A percentile compares a stretch with the other conserved stretches of the same genome.
These are phyloP conservation scores for Macrotis lagotis DNA, from an alignment of 2,113 vertebrate genomes.

Conservation along the genomic window DNA sequence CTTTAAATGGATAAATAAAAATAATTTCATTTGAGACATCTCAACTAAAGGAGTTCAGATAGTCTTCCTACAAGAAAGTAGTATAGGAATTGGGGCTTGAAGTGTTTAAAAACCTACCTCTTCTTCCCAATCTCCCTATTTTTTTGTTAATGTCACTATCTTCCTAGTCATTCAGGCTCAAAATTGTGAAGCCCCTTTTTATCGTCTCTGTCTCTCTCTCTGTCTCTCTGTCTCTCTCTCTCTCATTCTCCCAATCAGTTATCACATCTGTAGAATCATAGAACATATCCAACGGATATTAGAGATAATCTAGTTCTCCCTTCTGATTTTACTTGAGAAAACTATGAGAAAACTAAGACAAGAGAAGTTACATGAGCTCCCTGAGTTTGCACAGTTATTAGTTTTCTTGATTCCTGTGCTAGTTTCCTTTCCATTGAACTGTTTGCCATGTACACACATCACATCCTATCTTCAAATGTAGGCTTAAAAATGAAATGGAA, in stretches of 20 bases:
- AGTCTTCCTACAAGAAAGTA: background rate
- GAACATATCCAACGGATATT: background rate
- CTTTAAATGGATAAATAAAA: background rate
- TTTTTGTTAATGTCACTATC: background rate
- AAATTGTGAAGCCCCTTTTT: background rate
- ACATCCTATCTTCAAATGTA: background rate
- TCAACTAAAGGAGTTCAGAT: background rate
- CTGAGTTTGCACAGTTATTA: background rate
- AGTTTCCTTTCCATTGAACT: background rate
- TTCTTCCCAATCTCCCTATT: background rate
- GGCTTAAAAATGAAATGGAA: background rate
- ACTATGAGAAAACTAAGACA: background rate
- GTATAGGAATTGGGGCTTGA: background rate
- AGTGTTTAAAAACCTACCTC: background rate
- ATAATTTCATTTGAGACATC: background rate
- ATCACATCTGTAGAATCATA: background rate
- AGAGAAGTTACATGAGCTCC: background rate
- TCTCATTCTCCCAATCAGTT: background rate
- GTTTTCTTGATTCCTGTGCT: background rate
- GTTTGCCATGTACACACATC: background rate
- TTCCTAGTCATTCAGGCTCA: background rate
- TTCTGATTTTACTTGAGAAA: background rate
- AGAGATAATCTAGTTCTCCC: background rate
- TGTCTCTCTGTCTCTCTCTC: background rate
- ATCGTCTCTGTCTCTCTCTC: background rate